Evolutionary conservation across 2,797 vertebrate species (phyloP).

Genomic region (Scleropages formosus): DNA sequence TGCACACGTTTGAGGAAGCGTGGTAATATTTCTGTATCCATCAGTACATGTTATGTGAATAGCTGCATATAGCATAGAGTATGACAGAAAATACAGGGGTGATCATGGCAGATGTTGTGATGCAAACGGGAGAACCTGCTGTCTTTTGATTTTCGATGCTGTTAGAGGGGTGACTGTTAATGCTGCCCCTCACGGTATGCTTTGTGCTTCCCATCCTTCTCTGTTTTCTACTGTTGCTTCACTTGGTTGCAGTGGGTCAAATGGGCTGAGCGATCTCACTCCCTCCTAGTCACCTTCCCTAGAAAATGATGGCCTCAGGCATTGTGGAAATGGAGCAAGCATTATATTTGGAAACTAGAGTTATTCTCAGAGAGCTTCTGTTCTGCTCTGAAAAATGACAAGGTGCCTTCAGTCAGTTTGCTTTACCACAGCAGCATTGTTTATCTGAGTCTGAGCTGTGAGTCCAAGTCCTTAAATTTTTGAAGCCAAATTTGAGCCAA

Average conservation of each 20-base stretch:
- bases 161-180: no score
- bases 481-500: no score
- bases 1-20: no score
- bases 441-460: background rate
- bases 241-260: background rate
- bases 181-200: background rate
- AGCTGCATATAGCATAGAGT: no score
- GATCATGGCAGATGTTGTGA: no score
- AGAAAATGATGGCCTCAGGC: constrained; percentile 20
- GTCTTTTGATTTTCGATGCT: no score
- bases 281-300: background rate
- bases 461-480: no score
- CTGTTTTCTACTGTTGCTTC: background rate
- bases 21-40: no score
- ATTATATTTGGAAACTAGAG: constrained; percentile 40
- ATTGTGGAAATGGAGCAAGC: constrained; percentile 33
- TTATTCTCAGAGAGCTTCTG: constrained; percentile 27
- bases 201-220: background rate
- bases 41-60: no score
- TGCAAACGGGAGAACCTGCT: no score
- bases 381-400: constrained; percentile 30
- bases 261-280: background rate
- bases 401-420: constrained; percentile 13
- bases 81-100: no score
- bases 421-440: background rate